Evolutionary conservation across 2,888 invertebrate species (phyloP).

Genomic region (Cheilosia variabilis): DNA sequence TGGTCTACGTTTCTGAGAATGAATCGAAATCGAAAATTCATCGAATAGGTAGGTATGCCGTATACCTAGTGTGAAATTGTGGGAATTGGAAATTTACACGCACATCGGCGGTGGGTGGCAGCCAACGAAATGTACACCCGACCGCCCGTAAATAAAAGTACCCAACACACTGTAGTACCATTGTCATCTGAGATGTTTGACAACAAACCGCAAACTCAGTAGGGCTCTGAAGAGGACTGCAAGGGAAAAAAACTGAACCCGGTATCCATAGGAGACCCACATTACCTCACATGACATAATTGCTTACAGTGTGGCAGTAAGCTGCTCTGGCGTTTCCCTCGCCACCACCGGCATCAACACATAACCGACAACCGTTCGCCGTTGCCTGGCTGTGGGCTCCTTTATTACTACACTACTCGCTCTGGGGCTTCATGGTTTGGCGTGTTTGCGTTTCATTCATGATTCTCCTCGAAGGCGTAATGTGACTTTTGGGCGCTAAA

Average conservation of each 20-base stretch:
- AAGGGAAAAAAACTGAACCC: constrained; percentile 27
- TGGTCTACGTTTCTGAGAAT: constrained; percentile 36
- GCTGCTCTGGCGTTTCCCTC: constrained; percentile 27
- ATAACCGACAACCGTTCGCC: constrained; percentile 4
- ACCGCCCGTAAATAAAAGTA: constrained; percentile 41
- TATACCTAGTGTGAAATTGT: not conserved
- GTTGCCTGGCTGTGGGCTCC: constrained; percentile 6
- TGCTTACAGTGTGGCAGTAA: constrained; percentile 52
- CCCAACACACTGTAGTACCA: not conserved
- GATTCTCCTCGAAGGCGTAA: constrained; percentile 74
- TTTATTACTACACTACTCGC: constrained; percentile 50
- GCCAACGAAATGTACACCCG: constrained; percentile 44
- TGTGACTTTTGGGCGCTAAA: constrained; percentile 71
- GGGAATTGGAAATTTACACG: constrained; percentile 15
- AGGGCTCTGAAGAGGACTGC: not conserved
- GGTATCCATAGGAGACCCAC: constrained; percentile 66
- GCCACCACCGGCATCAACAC: constrained; percentile 14
- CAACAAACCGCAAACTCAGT: constrained; percentile 61
- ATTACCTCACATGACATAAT: constrained; percentile 71
- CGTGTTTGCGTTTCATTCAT: constrained; percentile 75
- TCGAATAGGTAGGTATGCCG: constrained; percentile 52
- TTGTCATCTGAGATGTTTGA: constrained; percentile 66
- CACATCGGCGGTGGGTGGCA: constrained; percentile 58
- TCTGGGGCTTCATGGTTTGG: constrained; percentile 50
- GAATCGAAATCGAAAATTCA: constrained; percentile 61